Evolutionary conservation across 2,113 vertebrate species (phyloP).

Genomic region (Coptodon rendalli): DNA sequence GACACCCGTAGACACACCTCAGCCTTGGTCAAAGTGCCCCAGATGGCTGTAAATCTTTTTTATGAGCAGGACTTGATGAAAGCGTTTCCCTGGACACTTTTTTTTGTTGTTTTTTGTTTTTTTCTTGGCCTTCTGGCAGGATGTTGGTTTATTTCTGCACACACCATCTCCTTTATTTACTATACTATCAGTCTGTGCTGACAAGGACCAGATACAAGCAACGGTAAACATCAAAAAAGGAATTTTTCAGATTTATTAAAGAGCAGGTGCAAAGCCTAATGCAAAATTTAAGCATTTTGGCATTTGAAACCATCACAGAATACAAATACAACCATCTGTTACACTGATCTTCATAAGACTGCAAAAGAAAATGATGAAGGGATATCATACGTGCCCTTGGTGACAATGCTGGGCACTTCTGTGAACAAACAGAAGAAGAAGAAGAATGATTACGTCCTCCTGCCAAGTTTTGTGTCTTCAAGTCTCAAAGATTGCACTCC

Average conservation of each 20-base stretch:
- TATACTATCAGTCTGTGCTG: constrained; percentile 49
- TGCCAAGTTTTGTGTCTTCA: not conserved
- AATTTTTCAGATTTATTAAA: not conserved
- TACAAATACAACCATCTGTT: not conserved
- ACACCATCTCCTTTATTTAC: constrained; percentile 59
- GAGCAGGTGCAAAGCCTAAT: not conserved
- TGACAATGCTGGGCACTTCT: not conserved
- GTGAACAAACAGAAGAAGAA: not conserved
- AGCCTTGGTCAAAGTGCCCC: constrained; percentile 51
- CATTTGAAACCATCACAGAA: not conserved
- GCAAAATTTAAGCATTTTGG: not conserved
- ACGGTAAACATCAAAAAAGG: not conserved
- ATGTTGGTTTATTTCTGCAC: constrained; percentile 68
- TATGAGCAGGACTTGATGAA: constrained; percentile 72
- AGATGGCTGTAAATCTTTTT: constrained; percentile 66
- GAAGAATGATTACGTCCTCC: not conserved
- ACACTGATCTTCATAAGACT: not conserved
- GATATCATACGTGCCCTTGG: not conserved
- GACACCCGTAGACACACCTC: constrained; percentile 35
- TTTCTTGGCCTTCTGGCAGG: constrained; percentile 56
- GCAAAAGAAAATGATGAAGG: not conserved
- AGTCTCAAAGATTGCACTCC: not conserved
- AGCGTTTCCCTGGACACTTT: constrained; percentile 67
- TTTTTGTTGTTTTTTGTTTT: constrained; percentile 28
- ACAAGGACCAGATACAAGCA: constrained; percentile 50